Conservation (phyloP, 1,140 invertebrate genomes). For the Kradibia gibbosae region DNA sequence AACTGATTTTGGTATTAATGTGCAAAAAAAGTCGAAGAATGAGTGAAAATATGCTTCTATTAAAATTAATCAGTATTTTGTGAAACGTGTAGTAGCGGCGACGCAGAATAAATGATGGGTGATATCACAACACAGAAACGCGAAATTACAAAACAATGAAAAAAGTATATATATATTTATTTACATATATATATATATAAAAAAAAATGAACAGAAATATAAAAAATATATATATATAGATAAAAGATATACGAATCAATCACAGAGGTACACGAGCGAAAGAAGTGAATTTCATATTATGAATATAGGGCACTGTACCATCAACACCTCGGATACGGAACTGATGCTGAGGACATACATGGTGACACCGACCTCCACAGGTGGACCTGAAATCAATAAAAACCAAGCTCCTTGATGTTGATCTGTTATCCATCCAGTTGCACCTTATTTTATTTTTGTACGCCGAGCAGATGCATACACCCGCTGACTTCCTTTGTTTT, state of each 20-base stretch:
- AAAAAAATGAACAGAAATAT: conserved; percentile 16
- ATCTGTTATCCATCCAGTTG: conserved; percentile 38
- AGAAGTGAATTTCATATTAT: conserved; percentile 61
- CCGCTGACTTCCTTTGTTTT: neutral
- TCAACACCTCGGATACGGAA: conserved; percentile 98
- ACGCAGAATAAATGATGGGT: conserved; percentile 11
- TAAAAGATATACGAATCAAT: conserved; percentile 42
- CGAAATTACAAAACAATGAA: conserved; percentile 21
- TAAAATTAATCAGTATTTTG: neutral
- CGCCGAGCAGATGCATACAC: neutral
- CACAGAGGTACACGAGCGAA: conserved; percentile 53
- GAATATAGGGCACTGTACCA: conserved; percentile 82
- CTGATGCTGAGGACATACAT: conserved; percentile 99
- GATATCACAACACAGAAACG: conserved; percentile 20
- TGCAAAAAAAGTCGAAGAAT: neutral
- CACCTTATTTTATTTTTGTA: conserved; percentile 16
- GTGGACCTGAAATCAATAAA: conserved; percentile 87
- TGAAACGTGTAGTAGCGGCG: neutral
- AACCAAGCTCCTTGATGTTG: conserved; percentile 44
- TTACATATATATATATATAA: neutral
- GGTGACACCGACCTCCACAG: conserved; percentile 96
- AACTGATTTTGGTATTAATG: neutral
- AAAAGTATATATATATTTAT: conserved; percentile 8
- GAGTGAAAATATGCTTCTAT: conserved; percentile 18
- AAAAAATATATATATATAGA: conserved; percentile 40